Percentiles rank a stretch among this genome's conserved stretches.
phyloP scores from a whole-genome alignment of 2,797 vertebrate genomes.

The Liasis olivaceus region DNA sequence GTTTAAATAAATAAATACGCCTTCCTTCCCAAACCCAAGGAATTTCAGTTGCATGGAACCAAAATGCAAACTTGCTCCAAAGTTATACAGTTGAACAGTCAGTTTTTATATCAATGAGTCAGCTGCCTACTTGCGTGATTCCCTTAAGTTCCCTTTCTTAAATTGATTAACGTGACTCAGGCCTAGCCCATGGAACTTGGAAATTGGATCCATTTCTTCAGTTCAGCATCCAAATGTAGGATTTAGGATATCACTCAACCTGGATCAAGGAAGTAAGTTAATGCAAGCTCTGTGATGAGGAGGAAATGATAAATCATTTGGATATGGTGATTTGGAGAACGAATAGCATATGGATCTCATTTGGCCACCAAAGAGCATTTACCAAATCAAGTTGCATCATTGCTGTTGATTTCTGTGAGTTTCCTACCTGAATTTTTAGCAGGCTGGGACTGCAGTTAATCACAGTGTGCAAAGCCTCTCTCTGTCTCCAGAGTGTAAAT shows the following conservation, averaged over 20 bases:
- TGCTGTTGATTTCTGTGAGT: constrained; percentile 45
- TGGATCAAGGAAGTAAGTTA: not conserved
- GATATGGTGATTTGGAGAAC: constrained; percentile 13
- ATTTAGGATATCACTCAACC: not conserved
- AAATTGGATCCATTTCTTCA: not conserved
- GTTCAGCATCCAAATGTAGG: not conserved
- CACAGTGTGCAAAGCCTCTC: constrained; percentile 30
- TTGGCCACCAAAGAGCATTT: constrained; percentile 22
- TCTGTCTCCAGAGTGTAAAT: not conserved
- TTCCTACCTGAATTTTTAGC: constrained; percentile 19
- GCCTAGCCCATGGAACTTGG: not conserved
- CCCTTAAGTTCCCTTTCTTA: no score
- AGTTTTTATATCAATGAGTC: no score
- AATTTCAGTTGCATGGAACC: no score
- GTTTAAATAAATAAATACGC: no score
- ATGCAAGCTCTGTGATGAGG: constrained; percentile 8
- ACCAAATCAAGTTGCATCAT: constrained; percentile 41
- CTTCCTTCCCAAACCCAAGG: no score
- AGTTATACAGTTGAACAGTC: no score
- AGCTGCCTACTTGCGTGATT: no score
- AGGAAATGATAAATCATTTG: constrained; percentile 45
- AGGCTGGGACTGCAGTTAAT: constrained; percentile 47
- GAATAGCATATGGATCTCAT: not conserved
- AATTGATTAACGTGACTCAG: no score
- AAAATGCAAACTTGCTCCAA: no score